A percentile compares a stretch with the other conserved stretches of the same genome.
Conservation (phyloP, 2,888 invertebrate genomes). For the Sabatieria punctata region DNA sequence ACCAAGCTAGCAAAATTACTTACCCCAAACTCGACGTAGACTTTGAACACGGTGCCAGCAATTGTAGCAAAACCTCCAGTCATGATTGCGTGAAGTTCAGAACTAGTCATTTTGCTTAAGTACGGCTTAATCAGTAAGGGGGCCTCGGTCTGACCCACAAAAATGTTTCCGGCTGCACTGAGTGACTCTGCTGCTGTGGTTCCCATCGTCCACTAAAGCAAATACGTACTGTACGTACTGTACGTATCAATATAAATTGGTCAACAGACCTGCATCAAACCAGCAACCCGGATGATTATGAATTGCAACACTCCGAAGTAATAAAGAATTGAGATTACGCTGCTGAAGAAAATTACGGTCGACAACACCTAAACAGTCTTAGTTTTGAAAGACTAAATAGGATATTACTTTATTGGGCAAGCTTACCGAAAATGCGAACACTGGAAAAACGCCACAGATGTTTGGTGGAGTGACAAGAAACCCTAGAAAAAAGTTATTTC, state of each 20-base stretch:
- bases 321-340: constrained; percentile 68
- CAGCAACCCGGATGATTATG: constrained; percentile 60
- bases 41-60: constrained; percentile 69
- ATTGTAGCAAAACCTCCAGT: constrained; percentile 83
- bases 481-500: neutral
- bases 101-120: constrained; percentile 57
- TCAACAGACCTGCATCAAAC: constrained; percentile 41
- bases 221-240: neutral
- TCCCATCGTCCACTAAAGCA: constrained; percentile 43
- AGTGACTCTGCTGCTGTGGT: constrained; percentile 87
- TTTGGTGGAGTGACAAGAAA: constrained; percentile 3
- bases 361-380: constrained; percentile 53
- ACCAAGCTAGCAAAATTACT: too few species aligned
- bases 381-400: too few species aligned
- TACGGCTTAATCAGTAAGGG: constrained; percentile 70
- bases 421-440: constrained; percentile 65
- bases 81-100: constrained; percentile 79
- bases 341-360: constrained; percentile 79
- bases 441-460: constrained; percentile 35
- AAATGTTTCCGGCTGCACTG: constrained; percentile 73
- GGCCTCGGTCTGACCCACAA: constrained; percentile 80
- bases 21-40: constrained; percentile 70
- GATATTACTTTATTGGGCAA: neutral
- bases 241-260: too few species aligned
- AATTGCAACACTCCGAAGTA: constrained; percentile 72